Evolutionary conservation across 2,797 vertebrate genomes (phyloP).

Genomic region (Brachymystax lenok): DNA sequence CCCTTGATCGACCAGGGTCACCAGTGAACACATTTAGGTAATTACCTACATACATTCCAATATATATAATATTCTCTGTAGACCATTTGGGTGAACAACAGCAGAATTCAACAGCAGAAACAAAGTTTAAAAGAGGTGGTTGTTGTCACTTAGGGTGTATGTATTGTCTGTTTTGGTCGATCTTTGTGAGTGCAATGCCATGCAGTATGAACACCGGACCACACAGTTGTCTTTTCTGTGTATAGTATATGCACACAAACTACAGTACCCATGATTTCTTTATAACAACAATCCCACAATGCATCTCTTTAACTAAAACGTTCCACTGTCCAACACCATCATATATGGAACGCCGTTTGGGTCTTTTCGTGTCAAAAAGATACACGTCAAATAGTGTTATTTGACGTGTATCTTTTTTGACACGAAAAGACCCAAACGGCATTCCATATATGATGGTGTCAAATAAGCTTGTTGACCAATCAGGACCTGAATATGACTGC

Average conservation of each 20-base stretch:
- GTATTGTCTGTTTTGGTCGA: conserved; percentile 24
- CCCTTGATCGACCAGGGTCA: conserved; percentile 63
- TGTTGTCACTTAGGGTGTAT: conserved; percentile 22
- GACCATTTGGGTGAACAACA: conserved; percentile 51
- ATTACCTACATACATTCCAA: conserved; percentile 70
- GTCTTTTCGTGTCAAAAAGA: too few relatives aligned
- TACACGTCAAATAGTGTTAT: too few relatives aligned
- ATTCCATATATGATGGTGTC: too few relatives aligned
- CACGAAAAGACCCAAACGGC: too few relatives aligned
- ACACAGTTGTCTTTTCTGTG: conserved; percentile 22
- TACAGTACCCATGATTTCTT: conserved; percentile 34
- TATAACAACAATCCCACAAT: conserved; percentile 15
- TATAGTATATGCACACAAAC: conserved; percentile 30
- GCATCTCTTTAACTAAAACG: conserved; percentile 27
- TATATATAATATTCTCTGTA: conserved; percentile 70
- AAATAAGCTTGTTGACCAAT: too few relatives aligned
- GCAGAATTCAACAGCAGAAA: conserved; percentile 53
- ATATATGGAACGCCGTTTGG: too few relatives aligned
- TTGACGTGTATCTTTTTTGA: too few relatives aligned
- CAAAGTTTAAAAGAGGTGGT: conserved; percentile 43
- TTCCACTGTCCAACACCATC: background rate
- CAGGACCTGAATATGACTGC: too few relatives aligned
- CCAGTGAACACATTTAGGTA: conserved; percentile 57
- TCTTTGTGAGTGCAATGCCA: conserved; percentile 28
- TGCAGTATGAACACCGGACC: conserved; percentile 36